These are phyloP conservation scores for Thamnophis elegans DNA, from an alignment of 2,797 vertebrate species.

Conservation along the genomic window DNA sequence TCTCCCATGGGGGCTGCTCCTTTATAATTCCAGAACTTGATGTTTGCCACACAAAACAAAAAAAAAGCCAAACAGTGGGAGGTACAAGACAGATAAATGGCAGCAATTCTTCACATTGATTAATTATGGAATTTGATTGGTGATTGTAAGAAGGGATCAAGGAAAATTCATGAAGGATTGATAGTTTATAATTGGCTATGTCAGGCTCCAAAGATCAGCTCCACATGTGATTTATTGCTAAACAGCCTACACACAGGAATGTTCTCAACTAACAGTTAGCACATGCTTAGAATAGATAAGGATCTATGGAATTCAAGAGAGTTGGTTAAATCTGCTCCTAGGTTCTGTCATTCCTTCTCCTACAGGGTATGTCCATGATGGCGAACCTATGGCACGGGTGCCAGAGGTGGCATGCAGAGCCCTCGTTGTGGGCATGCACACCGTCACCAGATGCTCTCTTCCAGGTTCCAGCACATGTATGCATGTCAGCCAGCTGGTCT, in stretches of 20 bases:
- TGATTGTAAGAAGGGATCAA: not conserved
- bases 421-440: too few relatives aligned
- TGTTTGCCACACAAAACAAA: not conserved
- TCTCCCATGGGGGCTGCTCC: not conserved
- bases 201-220: not conserved
- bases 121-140: not conserved
- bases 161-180: not conserved
- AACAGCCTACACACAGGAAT: not conserved
- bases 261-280: not conserved
- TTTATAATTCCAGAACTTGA: not conserved
- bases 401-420: too few relatives aligned
- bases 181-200: not conserved
- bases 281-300: not conserved
- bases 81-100: not conserved
- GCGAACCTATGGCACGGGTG: too few relatives aligned
- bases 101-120: not conserved
- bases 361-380: not conserved
- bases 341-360: not conserved
- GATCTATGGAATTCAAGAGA: not conserved
- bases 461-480: too few relatives aligned
- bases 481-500: too few relatives aligned
- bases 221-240: not conserved
- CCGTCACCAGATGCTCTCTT: too few relatives aligned
- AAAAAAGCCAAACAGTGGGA: not conserved
- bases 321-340: not conserved